Base-by-base conservation (phyloP, 2,888 invertebrate genomes). In the Trissolcus japonicus region DNA sequence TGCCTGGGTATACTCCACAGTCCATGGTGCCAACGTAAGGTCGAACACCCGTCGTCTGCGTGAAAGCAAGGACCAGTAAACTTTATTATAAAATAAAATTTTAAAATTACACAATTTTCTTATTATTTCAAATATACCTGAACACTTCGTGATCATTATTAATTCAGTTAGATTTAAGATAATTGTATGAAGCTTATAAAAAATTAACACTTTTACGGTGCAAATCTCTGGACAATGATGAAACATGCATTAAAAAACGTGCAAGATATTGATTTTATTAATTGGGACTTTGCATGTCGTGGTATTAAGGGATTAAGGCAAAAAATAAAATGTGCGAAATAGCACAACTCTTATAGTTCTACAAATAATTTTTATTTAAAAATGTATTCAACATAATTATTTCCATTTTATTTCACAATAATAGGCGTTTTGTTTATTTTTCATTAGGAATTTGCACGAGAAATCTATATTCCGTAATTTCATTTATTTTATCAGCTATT, bases 1-100 rank as follows among this genome's bases (percentile, higher is more conserved):
- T 83, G 99, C 99, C 17, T 99, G 98, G 96, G 98, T 98, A 48
- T 99, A 98, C 91, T 96, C 97, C 43, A 99, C 99, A 80, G 98
- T 98, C 21, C 98, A 99, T 71, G 99, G 99, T 65, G 97, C 98
- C 65, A 98, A 98, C 78, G 98, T 98, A 83, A 93, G 99, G 88
- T 73, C 73, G 14, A 73, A 73, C 51, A 73, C 73, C 19, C 93
- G 99, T 90, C 95, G 99, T 91, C 94, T 99, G 87, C 94, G 98
- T 88, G 99, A 99, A 94, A 92, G 94, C 89, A 94, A 94, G 87
- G 94, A 94, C 89, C 92, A 92, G 86, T 94, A 93, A 92, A 89
- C 16, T 54, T 57, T 41, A 53, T 54, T 6, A 25, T 25, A 25
- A 51, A 54, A 54, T 54, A 54, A 54, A 54, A 25, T 54, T 54